These are phyloP conservation scores for Tachycineta bicolor DNA, from an alignment of 2,113 vertebrate species.

Conservation along the genomic window DNA sequence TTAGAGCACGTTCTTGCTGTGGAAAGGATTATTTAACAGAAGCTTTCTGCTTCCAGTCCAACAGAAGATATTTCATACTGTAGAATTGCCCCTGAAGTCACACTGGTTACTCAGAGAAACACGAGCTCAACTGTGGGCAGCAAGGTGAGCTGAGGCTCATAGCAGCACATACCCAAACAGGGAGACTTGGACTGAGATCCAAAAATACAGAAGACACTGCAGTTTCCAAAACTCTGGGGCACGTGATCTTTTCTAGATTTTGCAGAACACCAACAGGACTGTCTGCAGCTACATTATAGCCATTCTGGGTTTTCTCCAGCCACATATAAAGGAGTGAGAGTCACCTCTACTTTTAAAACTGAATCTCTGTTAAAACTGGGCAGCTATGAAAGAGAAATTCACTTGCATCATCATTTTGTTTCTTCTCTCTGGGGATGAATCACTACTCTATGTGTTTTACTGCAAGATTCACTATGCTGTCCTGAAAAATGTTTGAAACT, in stretches of 20 bases:
- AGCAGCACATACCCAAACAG: not conserved
- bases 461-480: not conserved
- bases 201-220: not conserved
- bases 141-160: not conserved
- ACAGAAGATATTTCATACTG: not conserved
- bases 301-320: not conserved
- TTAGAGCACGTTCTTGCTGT: not conserved
- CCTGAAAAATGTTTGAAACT: not conserved
- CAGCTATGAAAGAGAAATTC: not conserved
- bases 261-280: not conserved
- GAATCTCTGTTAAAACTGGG: not conserved
- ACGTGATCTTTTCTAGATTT: not conserved
- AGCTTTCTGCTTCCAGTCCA: not conserved
- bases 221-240: not conserved
- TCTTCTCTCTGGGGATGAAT: not conserved
- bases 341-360: not conserved
- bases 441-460: not conserved
- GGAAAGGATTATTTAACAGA: not conserved
- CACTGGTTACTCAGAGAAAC: not conserved
- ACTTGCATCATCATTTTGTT: not conserved
- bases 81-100: not conserved
- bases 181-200: not conserved
- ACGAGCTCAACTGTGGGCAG: not conserved
- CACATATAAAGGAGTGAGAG: not conserved
- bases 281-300: not conserved